Evolutionary conservation across 2,888 invertebrate species (phyloP).

Genomic region (Drosophila eohydei): DNA sequence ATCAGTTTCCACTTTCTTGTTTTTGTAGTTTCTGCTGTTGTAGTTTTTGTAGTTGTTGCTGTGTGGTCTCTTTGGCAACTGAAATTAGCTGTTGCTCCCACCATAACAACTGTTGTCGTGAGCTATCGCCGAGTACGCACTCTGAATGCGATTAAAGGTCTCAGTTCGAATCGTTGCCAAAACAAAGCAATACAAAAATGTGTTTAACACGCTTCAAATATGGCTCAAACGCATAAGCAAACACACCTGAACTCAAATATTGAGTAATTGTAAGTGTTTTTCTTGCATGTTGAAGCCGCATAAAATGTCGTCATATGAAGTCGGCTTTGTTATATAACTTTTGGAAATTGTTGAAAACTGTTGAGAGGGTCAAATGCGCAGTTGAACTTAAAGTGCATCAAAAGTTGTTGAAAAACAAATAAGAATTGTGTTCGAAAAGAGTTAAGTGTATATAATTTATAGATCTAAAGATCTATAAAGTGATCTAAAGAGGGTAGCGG

Average conservation of each 20-base stretch:
- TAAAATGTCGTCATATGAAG: slow-evolving; percentile 17
- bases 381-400: not conserved
- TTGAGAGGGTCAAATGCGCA: not conserved
- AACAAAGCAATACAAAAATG: slow-evolving; percentile 7
- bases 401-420: not conserved
- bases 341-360: not conserved
- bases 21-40: slow-evolving; percentile 43
- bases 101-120: slow-evolving; percentile 18
- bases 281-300: not conserved
- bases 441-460: not conserved
- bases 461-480: too few relatives aligned
- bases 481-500: too few relatives aligned
- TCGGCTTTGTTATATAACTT: slow-evolving; percentile 11
- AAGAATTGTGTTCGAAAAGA: not conserved
- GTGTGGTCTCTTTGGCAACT: slow-evolving; percentile 42
- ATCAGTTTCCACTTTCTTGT: slow-evolving; percentile 47
- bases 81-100: slow-evolving; percentile 37
- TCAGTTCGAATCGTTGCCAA: slow-evolving; percentile 30
- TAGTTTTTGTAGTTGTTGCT: slow-evolving; percentile 33
- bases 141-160: slow-evolving; percentile 23
- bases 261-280: slow-evolving; percentile 33
- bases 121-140: slow-evolving; percentile 20
- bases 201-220: slow-evolving; percentile 21
- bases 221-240: slow-evolving; percentile 21
- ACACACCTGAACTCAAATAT: slow-evolving; percentile 20